Percentiles rank a stretch among this genome's conserved stretches.
Evolutionary conservation across 2,888 invertebrate genomes (phyloP).

Genomic region (Amorpha juglandis): DNA sequence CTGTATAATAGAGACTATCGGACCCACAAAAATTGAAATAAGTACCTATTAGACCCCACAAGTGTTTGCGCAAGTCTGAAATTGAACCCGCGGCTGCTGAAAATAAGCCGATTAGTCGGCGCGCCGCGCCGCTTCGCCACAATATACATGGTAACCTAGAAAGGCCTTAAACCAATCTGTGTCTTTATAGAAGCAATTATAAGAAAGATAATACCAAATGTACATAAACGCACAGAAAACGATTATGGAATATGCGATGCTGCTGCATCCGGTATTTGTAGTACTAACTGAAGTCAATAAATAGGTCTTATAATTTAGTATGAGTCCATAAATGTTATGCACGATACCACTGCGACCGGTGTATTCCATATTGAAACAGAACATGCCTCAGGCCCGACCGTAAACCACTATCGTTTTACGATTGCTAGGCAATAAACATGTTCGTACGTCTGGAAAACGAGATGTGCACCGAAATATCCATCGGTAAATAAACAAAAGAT

Average conservation of each 20-base stretch:
- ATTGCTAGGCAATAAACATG: slow-evolving; percentile 73
- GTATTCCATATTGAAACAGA: slow-evolving; percentile 52
- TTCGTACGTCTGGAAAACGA: slow-evolving; percentile 62
- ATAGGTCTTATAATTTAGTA: slow-evolving; percentile 9
- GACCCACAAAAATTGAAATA: too few relatives aligned
- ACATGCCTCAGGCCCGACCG: slow-evolving; percentile 57
- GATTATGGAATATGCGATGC: background rate
- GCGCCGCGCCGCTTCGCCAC: too few relatives aligned
- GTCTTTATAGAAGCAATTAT: background rate
- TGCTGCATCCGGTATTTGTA: background rate
- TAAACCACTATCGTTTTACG: slow-evolving; percentile 69
- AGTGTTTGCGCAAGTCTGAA: too few relatives aligned
- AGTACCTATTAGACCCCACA: background rate
- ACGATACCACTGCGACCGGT: slow-evolving; percentile 28
- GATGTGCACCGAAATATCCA: slow-evolving; percentile 67
- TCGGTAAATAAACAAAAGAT: slow-evolving; percentile 62
- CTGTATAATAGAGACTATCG: too few relatives aligned
- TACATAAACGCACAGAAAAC: background rate
- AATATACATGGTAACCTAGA: background rate
- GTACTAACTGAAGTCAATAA: background rate
- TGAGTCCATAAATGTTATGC: slow-evolving; percentile 19
- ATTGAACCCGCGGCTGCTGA: background rate
- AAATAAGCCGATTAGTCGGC: too few relatives aligned
- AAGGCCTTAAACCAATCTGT: background rate
- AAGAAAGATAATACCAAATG: background rate